Percentiles rank a stretch among this genome's conserved stretches.
Conservation (phyloP, 1,140 invertebrate genomes). For the Solenopsis fugax region DNA sequence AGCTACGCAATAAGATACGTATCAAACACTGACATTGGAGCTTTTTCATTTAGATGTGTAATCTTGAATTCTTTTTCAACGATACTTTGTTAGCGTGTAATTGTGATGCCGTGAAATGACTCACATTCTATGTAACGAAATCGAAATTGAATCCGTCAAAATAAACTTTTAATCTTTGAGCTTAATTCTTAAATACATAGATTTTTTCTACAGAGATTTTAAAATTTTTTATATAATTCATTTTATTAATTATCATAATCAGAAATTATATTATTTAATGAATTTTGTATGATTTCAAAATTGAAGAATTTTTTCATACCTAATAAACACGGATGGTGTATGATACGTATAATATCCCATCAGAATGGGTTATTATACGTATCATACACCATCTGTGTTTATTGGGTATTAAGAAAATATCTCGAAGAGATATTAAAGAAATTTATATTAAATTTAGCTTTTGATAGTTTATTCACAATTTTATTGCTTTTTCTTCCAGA, state of each 20-base stretch:
- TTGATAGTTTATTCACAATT: not conserved
- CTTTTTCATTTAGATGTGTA: constrained; percentile 8
- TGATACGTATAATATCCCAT: too few species aligned
- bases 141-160: not conserved
- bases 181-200: not conserved
- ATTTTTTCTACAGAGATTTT: not conserved
- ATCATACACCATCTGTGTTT: too few species aligned
- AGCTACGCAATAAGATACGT: constrained; percentile 23
- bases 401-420: constrained; percentile 7
- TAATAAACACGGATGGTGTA: not conserved
- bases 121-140: not conserved
- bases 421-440: not conserved
- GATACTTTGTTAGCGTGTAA: not conserved
- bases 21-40: constrained; percentile 18
- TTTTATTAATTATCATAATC: not conserved
- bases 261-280: not conserved
- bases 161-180: not conserved
- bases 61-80: constrained; percentile 6
- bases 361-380: too few species aligned
- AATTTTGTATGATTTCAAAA: not conserved
- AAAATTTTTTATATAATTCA: not conserved
- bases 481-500: not conserved
- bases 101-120: not conserved
- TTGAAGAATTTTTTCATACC: not conserved
- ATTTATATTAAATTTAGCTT: not conserved